Conservation (phyloP, 2,888 invertebrate species). For the Drosophila subquinaria region DNA sequence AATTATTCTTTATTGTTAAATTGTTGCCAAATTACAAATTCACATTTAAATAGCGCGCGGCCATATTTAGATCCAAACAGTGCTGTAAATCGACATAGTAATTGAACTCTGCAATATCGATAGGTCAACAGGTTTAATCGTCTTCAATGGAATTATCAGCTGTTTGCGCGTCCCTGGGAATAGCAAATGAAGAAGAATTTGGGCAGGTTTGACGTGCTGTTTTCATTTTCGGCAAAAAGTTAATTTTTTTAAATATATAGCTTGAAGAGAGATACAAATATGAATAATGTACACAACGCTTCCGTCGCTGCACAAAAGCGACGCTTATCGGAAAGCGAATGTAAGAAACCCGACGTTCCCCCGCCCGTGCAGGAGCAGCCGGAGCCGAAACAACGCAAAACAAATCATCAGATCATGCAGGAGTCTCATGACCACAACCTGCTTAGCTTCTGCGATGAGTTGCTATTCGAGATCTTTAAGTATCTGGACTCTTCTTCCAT, state of each 20-base stretch:
- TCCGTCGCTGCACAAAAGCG: constrained; percentile 69
- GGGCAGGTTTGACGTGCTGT: constrained; percentile 47
- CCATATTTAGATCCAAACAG: constrained; percentile 4
- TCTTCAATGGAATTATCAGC: constrained; percentile 37
- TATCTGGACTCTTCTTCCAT: constrained; percentile 83
- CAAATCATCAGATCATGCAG: constrained; percentile 25
- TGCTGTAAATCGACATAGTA: constrained; percentile 20
- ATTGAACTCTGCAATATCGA: constrained; percentile 26
- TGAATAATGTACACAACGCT: constrained; percentile 63
- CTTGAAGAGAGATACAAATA: constrained; percentile 30
- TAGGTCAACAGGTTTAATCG: constrained; percentile 7
- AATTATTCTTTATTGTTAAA: too few species aligned
- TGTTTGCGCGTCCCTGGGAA: constrained; percentile 49
- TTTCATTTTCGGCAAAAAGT: constrained; percentile 45
- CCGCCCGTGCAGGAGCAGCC: constrained; percentile 41
- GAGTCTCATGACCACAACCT: constrained; percentile 49
- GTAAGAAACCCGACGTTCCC: constrained; percentile 37
- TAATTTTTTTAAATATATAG: constrained; percentile 31
- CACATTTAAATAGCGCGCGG: too few species aligned
- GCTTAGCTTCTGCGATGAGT: constrained; percentile 83
- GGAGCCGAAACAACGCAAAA: constrained; percentile 68
- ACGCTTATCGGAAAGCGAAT: constrained; percentile 61
- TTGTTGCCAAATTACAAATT: too few species aligned
- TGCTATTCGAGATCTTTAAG: constrained; percentile 84
- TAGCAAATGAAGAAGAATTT: constrained; percentile 49